Base-by-base conservation (phyloP, 2,888 invertebrate species). In the Hartigia nigra region DNA sequence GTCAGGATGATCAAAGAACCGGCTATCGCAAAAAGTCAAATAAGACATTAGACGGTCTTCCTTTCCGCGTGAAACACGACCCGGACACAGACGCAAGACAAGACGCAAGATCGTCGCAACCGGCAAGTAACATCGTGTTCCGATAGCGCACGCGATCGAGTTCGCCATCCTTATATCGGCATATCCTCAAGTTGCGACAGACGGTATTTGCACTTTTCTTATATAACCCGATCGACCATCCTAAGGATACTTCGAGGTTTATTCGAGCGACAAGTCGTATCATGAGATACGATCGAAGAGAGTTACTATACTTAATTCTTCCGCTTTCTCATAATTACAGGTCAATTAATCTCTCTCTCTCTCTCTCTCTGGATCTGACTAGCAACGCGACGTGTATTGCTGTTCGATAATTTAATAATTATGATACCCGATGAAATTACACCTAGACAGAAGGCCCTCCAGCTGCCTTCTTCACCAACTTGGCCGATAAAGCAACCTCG, bases 101-200 rank as follows among this genome's bases (percentile, higher is more conserved):
- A 55, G 55, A 23, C 23, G 23, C 39, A 39, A 39, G 39, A 55
- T 55, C 14, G 39, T 55, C 39, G 39, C 39, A 14, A 39, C 23
- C 23, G 9, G 23, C 23, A 23, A 55, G 23, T 55, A 55, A 23
- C 55, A 23, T 55, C 55, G 55, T 55, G 55, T 55, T 55, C 55
- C 55, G 55, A 55, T 23, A 9, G 55, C 83, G 86, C 87, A 88
- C 88, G 88, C 88, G 87, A 88, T 88, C 86, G 78, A 82, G 80
- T 80, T 23, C 2, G 23, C 23, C 23, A 55, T 55, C 55, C 83
- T 75, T 74, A 77, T 84, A 84, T 87, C 83, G 84, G 83, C 79
- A 84, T 85, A 23, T 55, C 79, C 32, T 82, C 84, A 83, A 84
- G 85, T 86, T 86, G 84, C 84, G 79, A 83, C 84, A 82, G 81